phyloP scores from a whole-genome alignment of 1,140 invertebrate species.

The Bombyx mori region ASM3026992v2 NC_085112.1:15582501-15583000 shows the following conservation, averaged over 20 bases:
- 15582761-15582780: too few relatives aligned
- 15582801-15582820: too few relatives aligned
- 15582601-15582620: conserved; percentile 68
- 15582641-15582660: conserved; percentile 56
- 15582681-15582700: conserved; percentile 52
- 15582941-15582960: neutral
- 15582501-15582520: conserved; percentile 61
- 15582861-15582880: too few relatives aligned
- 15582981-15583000: conserved; percentile 2
- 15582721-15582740: conserved; percentile 60
- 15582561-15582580: conserved; percentile 51
- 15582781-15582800: too few relatives aligned
- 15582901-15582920: too few relatives aligned
- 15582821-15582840: too few relatives aligned
- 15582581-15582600: conserved; percentile 61
- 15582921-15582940: neutral
- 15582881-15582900: too few relatives aligned
- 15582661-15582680: conserved; percentile 66
- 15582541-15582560: conserved; percentile 65
- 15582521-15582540: conserved; percentile 69
- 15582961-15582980: neutral
- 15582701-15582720: conserved; percentile 67
- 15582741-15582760: too few relatives aligned
- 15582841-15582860: too few relatives aligned
- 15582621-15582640: conserved; percentile 56